Evolutionary conservation across 2,113 vertebrate genomes (phyloP).

Genomic region (Heloderma charlesbogerti): DNA sequence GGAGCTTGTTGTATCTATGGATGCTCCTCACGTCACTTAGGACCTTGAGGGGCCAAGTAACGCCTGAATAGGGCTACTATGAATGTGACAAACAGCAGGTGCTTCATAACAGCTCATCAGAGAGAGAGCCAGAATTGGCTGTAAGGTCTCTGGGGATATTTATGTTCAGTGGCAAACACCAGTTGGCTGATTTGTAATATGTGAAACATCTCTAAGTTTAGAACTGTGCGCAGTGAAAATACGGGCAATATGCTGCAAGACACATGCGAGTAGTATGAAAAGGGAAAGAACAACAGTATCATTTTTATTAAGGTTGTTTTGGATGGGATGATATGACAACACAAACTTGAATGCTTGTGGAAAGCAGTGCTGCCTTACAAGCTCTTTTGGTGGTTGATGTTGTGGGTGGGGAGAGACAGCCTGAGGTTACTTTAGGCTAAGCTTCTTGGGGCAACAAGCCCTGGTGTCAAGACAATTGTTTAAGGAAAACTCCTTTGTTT

Average conservation of each 20-base stretch:
- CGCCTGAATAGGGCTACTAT: neutral
- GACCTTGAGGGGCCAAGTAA: too few species aligned
- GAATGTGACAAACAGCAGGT: neutral
- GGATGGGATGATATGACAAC: neutral
- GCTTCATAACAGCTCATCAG: neutral
- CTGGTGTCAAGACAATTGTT: constrained; percentile 54
- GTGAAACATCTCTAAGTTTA: neutral
- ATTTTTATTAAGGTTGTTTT: neutral
- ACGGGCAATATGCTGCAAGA: neutral
- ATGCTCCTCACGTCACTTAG: too few species aligned
- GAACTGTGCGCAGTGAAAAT: neutral
- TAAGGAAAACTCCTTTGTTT: constrained; percentile 30
- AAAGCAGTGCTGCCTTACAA: neutral
- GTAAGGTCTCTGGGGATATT: neutral
- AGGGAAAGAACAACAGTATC: neutral
- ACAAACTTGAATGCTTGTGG: neutral
- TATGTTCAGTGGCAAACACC: neutral
- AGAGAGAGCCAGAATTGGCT: neutral
- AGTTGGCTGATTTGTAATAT: neutral
- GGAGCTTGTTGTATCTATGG: too few species aligned
- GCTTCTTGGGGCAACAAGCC: neutral
- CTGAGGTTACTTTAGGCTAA: neutral
- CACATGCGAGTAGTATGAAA: neutral
- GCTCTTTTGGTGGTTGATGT: too few species aligned
- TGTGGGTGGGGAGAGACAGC: neutral